A percentile compares a stretch with the other conserved stretches of the same genome.
Evolutionary conservation across 2,113 vertebrate species (phyloP).

Genomic region (Gadus chalcogrammus): DNA sequence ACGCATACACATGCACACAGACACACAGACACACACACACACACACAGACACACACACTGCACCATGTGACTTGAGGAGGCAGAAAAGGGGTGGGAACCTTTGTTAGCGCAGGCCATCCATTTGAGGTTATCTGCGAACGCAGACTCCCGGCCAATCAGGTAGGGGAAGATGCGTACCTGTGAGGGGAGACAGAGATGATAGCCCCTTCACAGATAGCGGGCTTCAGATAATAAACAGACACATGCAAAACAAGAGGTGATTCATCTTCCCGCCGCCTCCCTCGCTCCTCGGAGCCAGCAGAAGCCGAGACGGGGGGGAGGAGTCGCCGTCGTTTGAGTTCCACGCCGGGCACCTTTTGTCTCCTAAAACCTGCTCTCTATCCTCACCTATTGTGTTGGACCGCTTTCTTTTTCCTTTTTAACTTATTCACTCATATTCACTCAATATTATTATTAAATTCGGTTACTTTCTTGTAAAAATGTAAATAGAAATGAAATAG

Average conservation of each 20-base stretch:
- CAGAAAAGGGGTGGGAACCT: constrained; percentile 75
- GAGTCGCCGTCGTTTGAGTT: constrained; percentile 1
- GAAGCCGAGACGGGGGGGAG: background rate
- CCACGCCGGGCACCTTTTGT: constrained; percentile 7
- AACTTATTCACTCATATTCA: background rate
- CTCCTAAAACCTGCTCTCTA: background rate
- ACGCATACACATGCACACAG: background rate
- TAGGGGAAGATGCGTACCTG: constrained; percentile 98
- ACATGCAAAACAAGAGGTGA: constrained; percentile 28
- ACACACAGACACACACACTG: background rate
- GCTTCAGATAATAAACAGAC: constrained; percentile 25
- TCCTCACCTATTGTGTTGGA: background rate
- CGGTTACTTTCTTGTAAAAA: background rate
- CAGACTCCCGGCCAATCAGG: constrained; percentile 95
- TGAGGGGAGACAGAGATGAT: constrained; percentile 47
- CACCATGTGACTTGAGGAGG: background rate
- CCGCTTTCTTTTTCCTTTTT: background rate
- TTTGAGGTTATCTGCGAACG: constrained; percentile 97
- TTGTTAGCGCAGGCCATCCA: constrained; percentile 99
- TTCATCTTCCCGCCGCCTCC: constrained; percentile 43
- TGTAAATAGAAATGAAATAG: no score
- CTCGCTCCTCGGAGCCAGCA: constrained; percentile 12
- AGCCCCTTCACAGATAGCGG: constrained; percentile 30
- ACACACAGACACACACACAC: background rate
- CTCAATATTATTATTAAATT: background rate